Evolutionary conservation across 2,113 vertebrate genomes (phyloP), one percentile per base, ranked within the genome.

Genomic region (Pipa parva): DNA sequence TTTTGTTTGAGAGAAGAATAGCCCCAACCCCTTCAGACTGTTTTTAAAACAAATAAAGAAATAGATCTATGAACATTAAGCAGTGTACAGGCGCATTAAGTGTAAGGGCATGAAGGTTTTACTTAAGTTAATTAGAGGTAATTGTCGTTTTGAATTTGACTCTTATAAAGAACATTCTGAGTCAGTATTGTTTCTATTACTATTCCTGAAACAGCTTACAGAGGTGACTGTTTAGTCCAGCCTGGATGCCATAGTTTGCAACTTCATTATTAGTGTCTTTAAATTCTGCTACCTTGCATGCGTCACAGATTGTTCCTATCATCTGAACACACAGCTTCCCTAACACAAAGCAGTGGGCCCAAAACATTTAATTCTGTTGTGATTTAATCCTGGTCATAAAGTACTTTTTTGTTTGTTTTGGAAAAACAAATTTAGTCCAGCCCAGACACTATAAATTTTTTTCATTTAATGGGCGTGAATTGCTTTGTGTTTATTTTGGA

Each of bases 281-380:
- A 20, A n/a, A 26, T 21, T 10, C 37, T 31, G 10, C 26, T 56
- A 7, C 54, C 18, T 65, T 37, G 63, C 63, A 57, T 65, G 63
- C 63, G 13, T 56, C 28, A 57, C 15, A 56, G 37, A 46, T 24
- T 15, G 27, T 24, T 56, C 18, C 50, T 37, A n/a, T 56, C 37
- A 24, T 29, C 18, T 28, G 2, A 22, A 22, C 26, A 7, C 27
- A 7, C 21, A 2, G 20, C 48, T 31, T 18, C 33, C 31, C 25
- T 17, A 42, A 29, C 37, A 33, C 63, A 65, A 33, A 65, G 51
- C 63, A 65, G 21, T 65, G 25, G 20, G 20, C 39, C 20, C 28
- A 5, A 42, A 42, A 3, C n/a, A n/a, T n/a, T n/a, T n/a, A n/a
- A n/a, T n/a, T n/a, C n/a, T n/a, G n/a, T n/a, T n/a, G n/a, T n/a